A percentile compares a stretch with the other conserved stretches of the same genome.
Conservation (phyloP, 1,140 invertebrate genomes). For the Helicoverpa armigera region DNA sequence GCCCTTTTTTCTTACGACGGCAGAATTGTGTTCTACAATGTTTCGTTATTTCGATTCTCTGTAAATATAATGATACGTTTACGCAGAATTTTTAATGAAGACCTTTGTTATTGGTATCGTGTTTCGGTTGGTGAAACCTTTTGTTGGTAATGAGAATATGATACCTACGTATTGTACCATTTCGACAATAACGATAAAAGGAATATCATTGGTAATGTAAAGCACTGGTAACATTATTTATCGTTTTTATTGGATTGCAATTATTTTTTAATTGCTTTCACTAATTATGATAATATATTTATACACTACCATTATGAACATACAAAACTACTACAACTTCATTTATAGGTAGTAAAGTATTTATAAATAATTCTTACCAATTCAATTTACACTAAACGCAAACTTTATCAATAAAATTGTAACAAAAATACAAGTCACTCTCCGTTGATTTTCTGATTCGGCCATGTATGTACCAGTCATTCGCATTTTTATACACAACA, state of each 20-base stretch:
- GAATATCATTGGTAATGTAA: neutral
- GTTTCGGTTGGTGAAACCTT: slow-evolving; percentile 19
- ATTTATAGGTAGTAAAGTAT: too few species aligned
- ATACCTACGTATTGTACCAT: neutral
- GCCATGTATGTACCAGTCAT: neutral
- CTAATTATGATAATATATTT: too few species aligned
- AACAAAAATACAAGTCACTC: too few species aligned
- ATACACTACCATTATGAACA: too few species aligned
- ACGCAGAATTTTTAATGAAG: slow-evolving; percentile 27
- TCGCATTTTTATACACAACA: slow-evolving; percentile 6
- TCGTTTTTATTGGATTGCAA: neutral
- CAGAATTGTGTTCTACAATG: slow-evolving; percentile 26
- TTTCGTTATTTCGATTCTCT: slow-evolving; percentile 16
- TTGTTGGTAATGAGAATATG: slow-evolving; percentile 32
- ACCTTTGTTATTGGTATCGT: slow-evolving; percentile 22
- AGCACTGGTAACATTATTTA: neutral
- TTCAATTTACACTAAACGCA: too few species aligned
- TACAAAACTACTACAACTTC: too few species aligned
- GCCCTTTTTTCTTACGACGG: too few species aligned
- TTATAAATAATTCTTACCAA: too few species aligned
- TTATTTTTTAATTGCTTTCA: neutral
- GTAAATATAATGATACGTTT: neutral
- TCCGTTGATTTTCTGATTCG: neutral
- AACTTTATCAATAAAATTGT: too few species aligned
- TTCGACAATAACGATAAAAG: neutral